phyloP scores from a whole-genome alignment of 2,113 vertebrate species.

The Diphyllodes magnificus region DNA sequence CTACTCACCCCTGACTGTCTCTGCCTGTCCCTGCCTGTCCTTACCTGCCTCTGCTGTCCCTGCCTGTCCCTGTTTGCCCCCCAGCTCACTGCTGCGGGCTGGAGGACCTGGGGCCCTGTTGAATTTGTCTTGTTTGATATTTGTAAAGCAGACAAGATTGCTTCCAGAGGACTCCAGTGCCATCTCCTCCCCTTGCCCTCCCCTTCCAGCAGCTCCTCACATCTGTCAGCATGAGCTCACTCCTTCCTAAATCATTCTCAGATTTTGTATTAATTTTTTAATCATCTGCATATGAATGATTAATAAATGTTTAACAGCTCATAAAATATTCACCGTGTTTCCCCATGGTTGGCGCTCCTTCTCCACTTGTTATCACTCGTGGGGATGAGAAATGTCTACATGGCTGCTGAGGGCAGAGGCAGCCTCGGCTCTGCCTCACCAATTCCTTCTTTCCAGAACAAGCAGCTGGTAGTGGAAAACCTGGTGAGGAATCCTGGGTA shows the following conservation, averaged over 20 bases:
- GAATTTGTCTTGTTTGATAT: background rate
- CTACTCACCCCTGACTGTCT: too few relatives aligned
- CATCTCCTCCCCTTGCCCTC: background rate
- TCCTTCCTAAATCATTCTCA: conserved; percentile 36
- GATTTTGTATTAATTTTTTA: conserved; percentile 61
- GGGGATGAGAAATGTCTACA: background rate
- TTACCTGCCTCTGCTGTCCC: background rate
- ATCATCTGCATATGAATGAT: conserved; percentile 55
- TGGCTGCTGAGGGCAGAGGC: background rate
- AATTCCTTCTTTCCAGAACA: background rate
- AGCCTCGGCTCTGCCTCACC: background rate
- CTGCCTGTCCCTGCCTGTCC: background rate
- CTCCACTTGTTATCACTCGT: background rate
- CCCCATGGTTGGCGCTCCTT: background rate
- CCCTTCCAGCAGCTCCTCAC: background rate
- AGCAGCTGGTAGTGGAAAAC: background rate
- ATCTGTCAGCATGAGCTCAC: background rate
- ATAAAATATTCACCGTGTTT: conserved; percentile 36
- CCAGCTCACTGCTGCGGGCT: background rate
- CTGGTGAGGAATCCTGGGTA: background rate
- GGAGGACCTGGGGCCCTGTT: background rate
- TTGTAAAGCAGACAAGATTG: background rate
- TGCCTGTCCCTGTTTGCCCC: background rate
- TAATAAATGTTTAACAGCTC: conserved; percentile 51
- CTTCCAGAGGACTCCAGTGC: background rate